phyloP scores from a whole-genome alignment of 2,797 vertebrate genomes.

The Parauchenoglanis ngamensis region DNA sequence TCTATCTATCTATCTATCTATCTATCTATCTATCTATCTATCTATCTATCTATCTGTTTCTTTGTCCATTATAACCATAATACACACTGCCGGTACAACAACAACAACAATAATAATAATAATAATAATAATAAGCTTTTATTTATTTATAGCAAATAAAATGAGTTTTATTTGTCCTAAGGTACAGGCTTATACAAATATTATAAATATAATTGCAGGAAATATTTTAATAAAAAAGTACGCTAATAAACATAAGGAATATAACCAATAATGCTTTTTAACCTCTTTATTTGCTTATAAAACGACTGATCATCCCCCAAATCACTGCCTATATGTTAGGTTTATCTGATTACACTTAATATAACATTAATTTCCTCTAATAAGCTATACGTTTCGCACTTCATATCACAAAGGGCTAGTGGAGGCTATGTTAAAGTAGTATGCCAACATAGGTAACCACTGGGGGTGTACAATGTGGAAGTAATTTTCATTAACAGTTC shows the following conservation, averaged over 20 bases:
- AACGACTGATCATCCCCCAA: background rate
- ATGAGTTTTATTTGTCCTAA: background rate
- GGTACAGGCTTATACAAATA: background rate
- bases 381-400: background rate
- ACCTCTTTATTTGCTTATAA: background rate
- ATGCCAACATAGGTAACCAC: background rate
- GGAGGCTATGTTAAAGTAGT: background rate
- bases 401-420: background rate
- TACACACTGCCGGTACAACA: background rate
- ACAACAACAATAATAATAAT: background rate
- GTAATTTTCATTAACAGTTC: background rate
- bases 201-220: background rate
- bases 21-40: conserved; percentile 15
- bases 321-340: background rate
- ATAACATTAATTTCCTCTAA: background rate
- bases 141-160: no score
- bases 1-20: background rate
- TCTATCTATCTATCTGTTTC: background rate
- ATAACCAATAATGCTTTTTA: background rate
- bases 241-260: background rate
- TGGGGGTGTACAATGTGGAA: background rate
- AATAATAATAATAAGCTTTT: background rate
- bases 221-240: background rate
- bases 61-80: background rate
- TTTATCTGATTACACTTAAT: background rate